Base-by-base conservation (phyloP, 2,888 invertebrate species). In the Ophion costatus region DNA sequence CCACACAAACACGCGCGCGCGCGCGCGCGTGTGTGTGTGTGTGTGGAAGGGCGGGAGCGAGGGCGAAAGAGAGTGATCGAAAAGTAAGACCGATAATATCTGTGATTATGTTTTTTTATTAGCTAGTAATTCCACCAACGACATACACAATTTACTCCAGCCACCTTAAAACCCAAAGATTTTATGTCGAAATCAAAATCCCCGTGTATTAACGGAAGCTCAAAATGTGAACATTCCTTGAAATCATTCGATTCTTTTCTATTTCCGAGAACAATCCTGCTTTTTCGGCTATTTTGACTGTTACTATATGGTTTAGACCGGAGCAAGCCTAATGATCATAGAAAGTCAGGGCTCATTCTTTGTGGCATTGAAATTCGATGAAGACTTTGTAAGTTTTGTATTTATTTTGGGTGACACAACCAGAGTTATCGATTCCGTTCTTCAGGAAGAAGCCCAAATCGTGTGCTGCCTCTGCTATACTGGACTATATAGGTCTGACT, bases 401-500 rank as follows among this genome's bases (percentile, higher is more conserved):
- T 29, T 29, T 29, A 2, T 29, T 29, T 29, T 29, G 29, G 2
- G 29, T 29, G 4, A 45, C 22, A 56, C 83, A 83, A 70, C 83
- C 81, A n/a, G 57, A 78, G 45, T 67, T 74, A 24, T 64, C 77
- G 22, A 7, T 29, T 29, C 29, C 4, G 3, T 29, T 29, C 4
- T 29, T 29, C 29, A 29, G 29, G 29, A 29, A 29, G 4, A 4
- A 29, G 2, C 29, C 29, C 29, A 29, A 29, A 29, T 29, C 0
- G n/a, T 86, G 86, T 29, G 64, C 74, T 64, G 74, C 79, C 45
- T 24, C 74, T 24, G 61, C 61, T 22, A 29, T 73, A 38, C 45
- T 75, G 70, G 17, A 77, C 3, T 80, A 83, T 38, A 22, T 81
- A 5, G 61, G 80, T 61, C 17, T 64, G n/a, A 84, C 82, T 20